Conservation (phyloP, 2,113 vertebrate species). For the Phoxinus phoxinus region DNA sequence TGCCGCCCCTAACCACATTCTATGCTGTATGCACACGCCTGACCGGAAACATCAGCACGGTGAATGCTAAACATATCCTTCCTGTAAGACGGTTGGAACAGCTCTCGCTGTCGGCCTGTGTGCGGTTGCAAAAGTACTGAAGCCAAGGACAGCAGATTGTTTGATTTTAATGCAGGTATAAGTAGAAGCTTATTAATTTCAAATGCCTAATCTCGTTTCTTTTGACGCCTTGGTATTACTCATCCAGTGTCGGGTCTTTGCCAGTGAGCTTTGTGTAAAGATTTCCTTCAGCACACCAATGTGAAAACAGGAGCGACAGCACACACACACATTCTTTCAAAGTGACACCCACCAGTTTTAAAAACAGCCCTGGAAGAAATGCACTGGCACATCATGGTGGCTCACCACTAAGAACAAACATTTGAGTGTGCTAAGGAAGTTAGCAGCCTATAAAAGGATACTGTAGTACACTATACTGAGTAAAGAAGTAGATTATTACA, state of each 20-base stretch:
- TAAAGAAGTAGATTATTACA: background rate
- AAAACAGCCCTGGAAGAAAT: slow-evolving; percentile 9
- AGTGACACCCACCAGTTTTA: slow-evolving; percentile 22
- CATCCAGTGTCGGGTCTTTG: background rate
- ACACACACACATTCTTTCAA: slow-evolving; percentile 1
- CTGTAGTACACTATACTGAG: background rate
- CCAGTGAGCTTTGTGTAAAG: background rate
- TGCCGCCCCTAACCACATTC: background rate
- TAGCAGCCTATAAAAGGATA: background rate
- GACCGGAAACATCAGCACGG: background rate
- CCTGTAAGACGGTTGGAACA: background rate
- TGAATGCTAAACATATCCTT: background rate
- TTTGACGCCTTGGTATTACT: slow-evolving; percentile 11
- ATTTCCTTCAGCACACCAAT: slow-evolving; percentile 16
- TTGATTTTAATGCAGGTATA: background rate
- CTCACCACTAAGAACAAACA: slow-evolving; percentile 8
- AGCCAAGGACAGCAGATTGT: background rate
- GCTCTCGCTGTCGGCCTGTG: background rate
- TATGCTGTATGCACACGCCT: background rate
- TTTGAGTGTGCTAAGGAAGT: background rate
- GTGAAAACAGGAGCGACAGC: slow-evolving; percentile 33
- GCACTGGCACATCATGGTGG: background rate
- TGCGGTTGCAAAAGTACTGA: background rate
- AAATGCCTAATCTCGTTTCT: background rate
- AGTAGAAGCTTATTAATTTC: background rate